These are phyloP conservation scores for Sminthopsis crassicaudata DNA, from an alignment of 2,113 vertebrate species.

Conservation along the genomic window DNA sequence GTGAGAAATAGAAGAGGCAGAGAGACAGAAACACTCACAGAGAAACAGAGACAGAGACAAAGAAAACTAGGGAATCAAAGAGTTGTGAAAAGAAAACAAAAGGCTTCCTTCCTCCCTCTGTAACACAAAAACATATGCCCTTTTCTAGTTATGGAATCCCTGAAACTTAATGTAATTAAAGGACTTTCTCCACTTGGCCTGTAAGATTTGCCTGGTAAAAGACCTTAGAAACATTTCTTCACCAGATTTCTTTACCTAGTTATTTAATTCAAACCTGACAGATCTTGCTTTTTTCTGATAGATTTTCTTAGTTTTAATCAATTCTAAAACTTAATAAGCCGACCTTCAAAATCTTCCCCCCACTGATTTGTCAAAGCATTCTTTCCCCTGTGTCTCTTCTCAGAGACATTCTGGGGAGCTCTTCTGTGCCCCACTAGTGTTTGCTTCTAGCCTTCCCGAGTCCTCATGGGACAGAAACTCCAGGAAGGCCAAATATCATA, in stretches of 20 bases:
- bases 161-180: constrained; percentile 66
- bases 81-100: neutral
- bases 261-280: constrained; percentile 73
- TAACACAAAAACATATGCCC: neutral
- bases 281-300: constrained; percentile 66
- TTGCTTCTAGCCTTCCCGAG: neutral
- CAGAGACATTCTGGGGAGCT: constrained; percentile 36
- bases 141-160: constrained; percentile 59
- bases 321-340: constrained; percentile 69
- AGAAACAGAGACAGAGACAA: neutral
- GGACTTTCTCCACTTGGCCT: constrained; percentile 70
- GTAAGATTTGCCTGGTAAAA: constrained; percentile 57
- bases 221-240: constrained; percentile 64
- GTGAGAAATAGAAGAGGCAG: too few relatives aligned
- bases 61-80: neutral
- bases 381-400: constrained; percentile 5
- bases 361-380: constrained; percentile 44
- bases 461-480: constrained; percentile 69
- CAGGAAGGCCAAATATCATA: constrained; percentile 59
- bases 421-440: constrained; percentile 39
- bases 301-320: constrained; percentile 61
- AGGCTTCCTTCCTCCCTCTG: neutral
- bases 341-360: constrained; percentile 52
- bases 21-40: neutral
- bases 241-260: constrained; percentile 55